Evolutionary conservation across 2,888 invertebrate genomes (phyloP).

Genomic region (Caprella mutica): DNA sequence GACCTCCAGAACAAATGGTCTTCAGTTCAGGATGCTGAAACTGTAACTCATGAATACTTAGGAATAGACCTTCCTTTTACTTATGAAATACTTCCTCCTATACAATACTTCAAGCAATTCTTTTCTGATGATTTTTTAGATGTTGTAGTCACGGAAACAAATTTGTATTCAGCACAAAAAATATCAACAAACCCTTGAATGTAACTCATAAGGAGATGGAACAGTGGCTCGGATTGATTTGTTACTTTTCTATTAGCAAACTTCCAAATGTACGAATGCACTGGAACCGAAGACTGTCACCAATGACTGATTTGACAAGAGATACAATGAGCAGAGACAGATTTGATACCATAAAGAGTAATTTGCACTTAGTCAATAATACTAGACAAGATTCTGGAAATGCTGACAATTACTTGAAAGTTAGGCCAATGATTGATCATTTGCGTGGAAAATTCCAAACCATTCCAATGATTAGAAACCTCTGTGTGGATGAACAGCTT

Average conservation of each 20-base stretch:
- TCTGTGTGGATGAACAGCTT: conserved; percentile 8
- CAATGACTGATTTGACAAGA: no score
- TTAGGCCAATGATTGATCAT: conserved; percentile 1
- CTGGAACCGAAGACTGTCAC: neutral
- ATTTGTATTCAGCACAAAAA: neutral
- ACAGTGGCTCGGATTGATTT: neutral
- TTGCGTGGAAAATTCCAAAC: conserved; percentile 3
- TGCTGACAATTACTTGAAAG: neutral
- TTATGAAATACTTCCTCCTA: neutral
- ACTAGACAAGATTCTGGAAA: neutral
- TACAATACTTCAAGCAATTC: neutral
- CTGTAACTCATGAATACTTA: no score
- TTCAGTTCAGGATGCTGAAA: no score
- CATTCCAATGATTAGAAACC: neutral
- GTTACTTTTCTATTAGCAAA: neutral
- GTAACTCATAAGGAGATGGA: neutral
- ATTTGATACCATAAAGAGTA: conserved; percentile 2
- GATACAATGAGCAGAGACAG: neutral
- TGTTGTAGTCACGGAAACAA: neutral
- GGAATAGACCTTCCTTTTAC: no score
- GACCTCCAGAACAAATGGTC: no score
- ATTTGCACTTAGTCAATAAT: neutral
- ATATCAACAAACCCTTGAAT: neutral
- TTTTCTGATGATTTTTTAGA: neutral
- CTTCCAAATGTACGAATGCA: neutral